Base-by-base conservation (phyloP, 2,797 vertebrate species). In the Myotis daubentonii region DNA sequence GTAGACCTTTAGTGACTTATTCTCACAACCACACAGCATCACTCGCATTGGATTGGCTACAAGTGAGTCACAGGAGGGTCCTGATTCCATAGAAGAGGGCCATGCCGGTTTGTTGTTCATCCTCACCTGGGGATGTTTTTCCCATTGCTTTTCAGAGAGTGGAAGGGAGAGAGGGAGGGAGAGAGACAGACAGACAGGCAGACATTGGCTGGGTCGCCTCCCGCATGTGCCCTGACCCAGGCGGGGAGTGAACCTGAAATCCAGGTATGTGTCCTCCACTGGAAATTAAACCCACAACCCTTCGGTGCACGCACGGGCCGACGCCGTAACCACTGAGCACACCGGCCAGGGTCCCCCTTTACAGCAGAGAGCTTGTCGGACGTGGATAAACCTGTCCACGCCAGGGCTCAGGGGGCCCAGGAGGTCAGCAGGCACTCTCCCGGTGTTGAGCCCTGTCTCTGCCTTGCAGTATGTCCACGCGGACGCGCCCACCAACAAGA, bases 401-500 rank as follows among this genome's bases (percentile, higher is more conserved):
- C 36, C n/a, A 44, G 49, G 17, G 17, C 36, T 89, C 82, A 12
- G 76, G 20, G 79, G 55, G 12, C 53, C 17, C 28, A 49, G 68
- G 44, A 80, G 80, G 6, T 66, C 38, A 79, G 25, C 0, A 15
- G 8, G 41, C 8, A 13, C 65, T 91, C 6, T 30, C 20, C 44
- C n/a, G 22, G 1, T 41, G 87, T 75, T 93, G 71, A 95, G 0
- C 72, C 4, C 10, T 90, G 33, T 96, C 87, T 96, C 92, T 97
- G 3, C 94, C 85, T 98, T 98, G 20, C 98, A 99, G 99, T 99
- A 99, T 23, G 99, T 99, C 81, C 99, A 99, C 83, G 99, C 99
- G 2, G 99, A 99, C 97, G 99, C 99, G 91, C 99, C 99, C 49
- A 99, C 99, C 97, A 99, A 99, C 94, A 99, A 99, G 97, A 99